Base-by-base conservation (phyloP, 2,797 vertebrate species). In the Erpetoichthys calabaricus region DNA sequence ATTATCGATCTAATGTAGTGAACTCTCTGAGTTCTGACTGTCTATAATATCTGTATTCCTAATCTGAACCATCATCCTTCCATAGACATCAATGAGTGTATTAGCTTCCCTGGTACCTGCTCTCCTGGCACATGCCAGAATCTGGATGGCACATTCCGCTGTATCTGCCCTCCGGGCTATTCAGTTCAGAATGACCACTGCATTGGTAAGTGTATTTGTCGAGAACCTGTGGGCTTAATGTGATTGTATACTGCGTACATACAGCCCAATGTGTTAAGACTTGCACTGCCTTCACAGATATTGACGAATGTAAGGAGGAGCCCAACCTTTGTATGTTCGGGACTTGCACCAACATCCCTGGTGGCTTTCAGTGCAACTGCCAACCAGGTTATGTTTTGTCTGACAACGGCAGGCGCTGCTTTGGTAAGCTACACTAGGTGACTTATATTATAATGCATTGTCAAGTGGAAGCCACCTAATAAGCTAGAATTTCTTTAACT, bases 101-200 rank as follows among this genome's bases (percentile, higher is more conserved):
- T 89, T 62, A 90, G 84, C 67, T 80, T 87, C 6, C 77, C 80
- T 0, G 91, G 90, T 3, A 89, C 87, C 55, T 97, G 92, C 63
- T 88, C 89, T n/a, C 92, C 92, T 0, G 94, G 93, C 64, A 94
- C 89, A 9, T 97, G 93, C 69, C 91, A 94, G 76, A 98, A 98
- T 67, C 72, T 95, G 52, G 88, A 94, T 43, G 92, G 94, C 7
- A 92, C 92, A 2, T 98, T 97, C 80, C 88, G 87, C 58, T 97
- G 93, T 60, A 91, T 96, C 76, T 98, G 94, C 52, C 91, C 92
- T 0, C 75, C 80, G 0, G 91, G 94, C 9, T 97, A 94, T 7
- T 88, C 89, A 62, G 87, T 94, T 62, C 89, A 95, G 68, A 92
- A 89, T 1, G 89, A 95, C 72, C 88, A 85, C 73, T 98, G 93